phyloP scores from a whole-genome alignment of 2,888 invertebrate species.

The Leptothorax acervorum region DNA sequence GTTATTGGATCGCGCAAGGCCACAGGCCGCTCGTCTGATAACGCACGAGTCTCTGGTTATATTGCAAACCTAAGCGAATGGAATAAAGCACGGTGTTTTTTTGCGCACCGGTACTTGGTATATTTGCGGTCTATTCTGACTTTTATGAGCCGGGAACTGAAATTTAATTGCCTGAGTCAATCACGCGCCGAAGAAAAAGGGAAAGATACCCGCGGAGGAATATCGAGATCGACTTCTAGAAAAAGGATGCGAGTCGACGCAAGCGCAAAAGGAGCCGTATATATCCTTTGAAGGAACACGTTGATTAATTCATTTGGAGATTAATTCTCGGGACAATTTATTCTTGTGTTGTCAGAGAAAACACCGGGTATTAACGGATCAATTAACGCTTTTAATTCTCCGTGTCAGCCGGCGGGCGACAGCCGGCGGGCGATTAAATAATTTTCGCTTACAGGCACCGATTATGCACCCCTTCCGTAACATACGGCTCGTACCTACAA shows the following conservation, averaged over 20 bases:
- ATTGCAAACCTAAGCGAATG: slow-evolving; percentile 23
- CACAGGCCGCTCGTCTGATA: slow-evolving; percentile 61
- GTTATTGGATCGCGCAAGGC: slow-evolving; percentile 71
- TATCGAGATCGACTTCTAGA: neutral
- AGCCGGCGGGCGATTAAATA: slow-evolving; percentile 11
- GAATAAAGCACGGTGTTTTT: neutral
- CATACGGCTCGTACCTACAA: neutral
- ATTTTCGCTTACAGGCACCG: slow-evolving; percentile 16
- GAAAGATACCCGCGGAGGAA: neutral
- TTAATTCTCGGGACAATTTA: slow-evolving; percentile 16
- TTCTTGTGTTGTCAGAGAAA: neutral
- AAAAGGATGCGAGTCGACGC: neutral
- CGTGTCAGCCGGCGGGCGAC: slow-evolving; percentile 8
- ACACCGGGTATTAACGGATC: neutral
- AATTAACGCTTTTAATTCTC: slow-evolving; percentile 35
- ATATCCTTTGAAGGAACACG: slow-evolving; percentile 1
- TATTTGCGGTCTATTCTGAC: neutral
- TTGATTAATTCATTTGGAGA: slow-evolving; percentile 26
- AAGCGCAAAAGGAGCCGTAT: neutral
- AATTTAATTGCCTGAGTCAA: slow-evolving; percentile 28
- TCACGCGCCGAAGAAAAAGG: neutral
- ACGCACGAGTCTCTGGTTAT: slow-evolving; percentile 52
- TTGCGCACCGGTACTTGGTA: neutral
- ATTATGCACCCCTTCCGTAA: slow-evolving; percentile 21
- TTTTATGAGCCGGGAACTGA: slow-evolving; percentile 20